A percentile compares a stretch with the other conserved stretches of the same genome.
These are phyloP conservation scores for Philypnodon macrostomus DNA, from an alignment of 2,797 vertebrate genomes.

Conservation along the genomic window DNA sequence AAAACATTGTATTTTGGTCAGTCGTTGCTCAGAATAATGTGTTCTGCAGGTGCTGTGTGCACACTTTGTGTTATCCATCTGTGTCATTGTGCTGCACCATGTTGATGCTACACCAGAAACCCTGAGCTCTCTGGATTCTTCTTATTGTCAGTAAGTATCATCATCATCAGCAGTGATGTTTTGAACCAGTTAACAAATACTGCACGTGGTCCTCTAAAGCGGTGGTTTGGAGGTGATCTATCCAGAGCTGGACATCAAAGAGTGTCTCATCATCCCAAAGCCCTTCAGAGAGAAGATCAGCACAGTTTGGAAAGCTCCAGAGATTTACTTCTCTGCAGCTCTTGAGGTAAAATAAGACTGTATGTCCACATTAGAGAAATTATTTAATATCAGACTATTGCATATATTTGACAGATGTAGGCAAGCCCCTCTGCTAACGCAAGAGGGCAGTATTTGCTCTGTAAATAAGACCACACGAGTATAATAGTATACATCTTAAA, in stretches of 20 bases:
- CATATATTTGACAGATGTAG: too few relatives aligned
- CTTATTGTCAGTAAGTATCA: slow-evolving; percentile 66
- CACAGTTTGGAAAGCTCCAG: slow-evolving; percentile 61
- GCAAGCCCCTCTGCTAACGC: too few relatives aligned
- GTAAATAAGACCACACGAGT: too few relatives aligned
- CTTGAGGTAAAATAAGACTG: slow-evolving; percentile 54
- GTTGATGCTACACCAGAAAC: slow-evolving; percentile 24
- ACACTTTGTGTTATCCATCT: slow-evolving; percentile 27
- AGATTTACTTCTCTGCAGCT: slow-evolving; percentile 48
- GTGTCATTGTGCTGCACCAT: slow-evolving; percentile 24
- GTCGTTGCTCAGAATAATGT: not conserved
- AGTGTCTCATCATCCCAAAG: slow-evolving; percentile 59
- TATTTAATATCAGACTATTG: too few relatives aligned
- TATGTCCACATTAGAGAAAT: too few relatives aligned
- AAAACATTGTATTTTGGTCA: not conserved
- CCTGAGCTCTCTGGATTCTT: slow-evolving; percentile 42
- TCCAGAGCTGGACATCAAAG: slow-evolving; percentile 57
- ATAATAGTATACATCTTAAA: too few relatives aligned
- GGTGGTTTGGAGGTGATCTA: slow-evolving; percentile 65
- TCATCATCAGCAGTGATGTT: too few relatives aligned
- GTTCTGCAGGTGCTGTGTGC: slow-evolving; percentile 37
- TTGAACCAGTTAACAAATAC: too few relatives aligned
- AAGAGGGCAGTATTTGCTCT: too few relatives aligned
- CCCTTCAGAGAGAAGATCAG: slow-evolving; percentile 63
- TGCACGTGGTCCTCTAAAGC: slow-evolving; percentile 16